These are phyloP conservation scores for Tetheella fluctuosa DNA, from an alignment of 2,888 invertebrate genomes.

Conservation along the genomic window DNA sequence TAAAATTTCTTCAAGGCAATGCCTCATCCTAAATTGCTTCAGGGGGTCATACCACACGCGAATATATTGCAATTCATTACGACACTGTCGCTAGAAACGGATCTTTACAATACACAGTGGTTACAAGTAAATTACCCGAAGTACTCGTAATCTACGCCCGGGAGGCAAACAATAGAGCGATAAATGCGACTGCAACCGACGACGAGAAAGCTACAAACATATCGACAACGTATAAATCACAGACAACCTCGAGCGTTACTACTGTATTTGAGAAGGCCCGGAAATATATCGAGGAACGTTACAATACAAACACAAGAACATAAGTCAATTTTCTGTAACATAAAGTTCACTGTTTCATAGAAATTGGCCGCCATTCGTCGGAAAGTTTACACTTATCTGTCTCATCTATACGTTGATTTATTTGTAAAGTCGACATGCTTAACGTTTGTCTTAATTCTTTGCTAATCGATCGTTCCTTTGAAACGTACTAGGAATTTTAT, in stretches of 20 bases:
- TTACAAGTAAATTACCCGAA: slow-evolving; percentile 70
- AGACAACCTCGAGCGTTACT: slow-evolving; percentile 61
- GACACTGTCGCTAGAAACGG: slow-evolving; percentile 55
- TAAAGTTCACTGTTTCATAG: slow-evolving; percentile 46
- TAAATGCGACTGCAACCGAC: slow-evolving; percentile 68
- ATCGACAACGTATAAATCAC: slow-evolving; percentile 78
- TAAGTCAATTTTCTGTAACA: slow-evolving; percentile 57
- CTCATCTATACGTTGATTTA: slow-evolving; percentile 58
- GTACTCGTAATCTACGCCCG: slow-evolving; percentile 61
- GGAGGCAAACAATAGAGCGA: slow-evolving; percentile 79
- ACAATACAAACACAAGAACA: slow-evolving; percentile 50
- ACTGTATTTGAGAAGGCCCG: slow-evolving; percentile 41
- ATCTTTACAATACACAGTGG: slow-evolving; percentile 61
- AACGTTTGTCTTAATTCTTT: slow-evolving; percentile 20
- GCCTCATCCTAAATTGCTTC: slow-evolving; percentile 48
- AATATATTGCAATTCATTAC: slow-evolving; percentile 62
- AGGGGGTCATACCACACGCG: slow-evolving; percentile 46
- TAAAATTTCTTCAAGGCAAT: slow-evolving; percentile 39
- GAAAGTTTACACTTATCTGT: slow-evolving; percentile 48
- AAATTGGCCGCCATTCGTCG: slow-evolving; percentile 28
- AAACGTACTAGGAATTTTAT: slow-evolving; percentile 23
- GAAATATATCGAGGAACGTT: slow-evolving; percentile 53
- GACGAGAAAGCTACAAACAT: slow-evolving; percentile 69
- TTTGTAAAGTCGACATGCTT: slow-evolving; percentile 40
- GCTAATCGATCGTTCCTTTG: slow-evolving; percentile 18